Evolutionary conservation across 2,797 vertebrate genomes (phyloP).

Genomic region (Pseudomugil tenellus): DNA sequence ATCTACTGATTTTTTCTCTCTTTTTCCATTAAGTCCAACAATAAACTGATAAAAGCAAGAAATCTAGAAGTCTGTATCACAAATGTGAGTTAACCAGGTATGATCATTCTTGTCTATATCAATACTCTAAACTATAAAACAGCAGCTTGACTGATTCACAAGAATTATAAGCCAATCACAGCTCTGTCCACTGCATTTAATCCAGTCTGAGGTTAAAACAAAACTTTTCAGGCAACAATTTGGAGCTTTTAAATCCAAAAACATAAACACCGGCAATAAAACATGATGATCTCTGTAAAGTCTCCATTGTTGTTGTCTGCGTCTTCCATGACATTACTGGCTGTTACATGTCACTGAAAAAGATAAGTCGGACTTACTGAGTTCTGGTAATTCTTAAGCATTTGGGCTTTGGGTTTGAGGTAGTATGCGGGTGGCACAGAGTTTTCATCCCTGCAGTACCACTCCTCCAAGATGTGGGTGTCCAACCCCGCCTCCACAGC

Average conservation of each 20-base stretch:
- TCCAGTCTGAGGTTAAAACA: too few species aligned
- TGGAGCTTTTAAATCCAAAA: too few species aligned
- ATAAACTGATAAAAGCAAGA: too few species aligned
- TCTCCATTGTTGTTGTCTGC: neutral
- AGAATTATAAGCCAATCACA: neutral
- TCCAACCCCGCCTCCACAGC: constrained; percentile 93
- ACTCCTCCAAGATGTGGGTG: constrained; percentile 95
- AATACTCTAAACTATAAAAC: too few species aligned
- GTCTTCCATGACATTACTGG: neutral
- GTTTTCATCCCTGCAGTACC: constrained; percentile 99
- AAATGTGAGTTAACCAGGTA: too few species aligned
- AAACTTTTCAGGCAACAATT: too few species aligned
- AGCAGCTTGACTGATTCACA: too few species aligned
- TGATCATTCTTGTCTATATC: too few species aligned
- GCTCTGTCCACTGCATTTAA: neutral
- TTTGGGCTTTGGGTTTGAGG: constrained; percentile 94
- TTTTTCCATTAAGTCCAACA: too few species aligned
- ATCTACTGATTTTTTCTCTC: too few species aligned
- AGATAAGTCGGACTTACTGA: constrained; percentile 77
- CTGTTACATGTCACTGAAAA: neutral
- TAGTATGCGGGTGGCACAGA: constrained; percentile 97
- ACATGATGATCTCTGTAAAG: neutral
- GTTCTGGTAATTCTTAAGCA: constrained; percentile 91
- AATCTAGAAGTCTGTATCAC: too few species aligned
- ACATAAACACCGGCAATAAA: too few species aligned